Percentiles rank a stretch among this genome's conserved stretches.
Evolutionary conservation across 2,888 invertebrate genomes (phyloP).

Genomic region (Adelphocoris suturalis): DNA sequence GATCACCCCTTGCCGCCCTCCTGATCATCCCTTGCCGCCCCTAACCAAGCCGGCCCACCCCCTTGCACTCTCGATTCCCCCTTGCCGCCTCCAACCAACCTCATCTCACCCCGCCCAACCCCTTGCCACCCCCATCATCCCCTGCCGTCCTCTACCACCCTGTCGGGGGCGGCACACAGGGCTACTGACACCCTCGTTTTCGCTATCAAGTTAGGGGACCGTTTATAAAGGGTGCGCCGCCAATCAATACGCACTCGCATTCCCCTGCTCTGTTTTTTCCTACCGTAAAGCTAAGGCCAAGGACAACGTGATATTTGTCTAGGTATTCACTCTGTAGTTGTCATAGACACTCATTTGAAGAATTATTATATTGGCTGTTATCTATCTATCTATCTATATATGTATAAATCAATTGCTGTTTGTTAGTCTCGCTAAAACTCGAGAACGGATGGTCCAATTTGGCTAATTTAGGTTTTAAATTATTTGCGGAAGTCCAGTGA

Average conservation of each 20-base stretch:
- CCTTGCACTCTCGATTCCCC: no score
- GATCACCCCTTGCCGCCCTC: no score
- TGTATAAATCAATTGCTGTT: no score
- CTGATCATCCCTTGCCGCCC: not conserved
- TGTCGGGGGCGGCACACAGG: not conserved
- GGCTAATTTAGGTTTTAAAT: no score
- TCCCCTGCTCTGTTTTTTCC: not conserved
- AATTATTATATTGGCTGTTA: no score
- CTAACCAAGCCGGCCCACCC: not conserved
- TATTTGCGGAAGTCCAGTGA: no score
- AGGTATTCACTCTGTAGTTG: no score
- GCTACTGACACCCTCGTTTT: conserved; percentile 24
- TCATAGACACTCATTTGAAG: no score
- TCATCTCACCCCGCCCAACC: no score
- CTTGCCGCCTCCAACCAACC: not conserved
- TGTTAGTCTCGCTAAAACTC: no score
- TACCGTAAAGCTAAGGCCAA: conserved; percentile 8
- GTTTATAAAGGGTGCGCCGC: conserved; percentile 45
- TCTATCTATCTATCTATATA: no score
- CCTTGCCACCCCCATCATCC: not conserved
- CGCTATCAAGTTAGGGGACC: conserved; percentile 51
- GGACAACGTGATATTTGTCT: not conserved
- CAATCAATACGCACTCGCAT: conserved; percentile 48
- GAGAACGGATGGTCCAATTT: no score
- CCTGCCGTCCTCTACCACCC: not conserved